A percentile compares a stretch with the other conserved stretches of the same genome.
These are phyloP conservation scores for Coracias cyanogaster DNA, from an alignment of 2,797 vertebrate genomes.

Conservation along the genomic window DNA sequence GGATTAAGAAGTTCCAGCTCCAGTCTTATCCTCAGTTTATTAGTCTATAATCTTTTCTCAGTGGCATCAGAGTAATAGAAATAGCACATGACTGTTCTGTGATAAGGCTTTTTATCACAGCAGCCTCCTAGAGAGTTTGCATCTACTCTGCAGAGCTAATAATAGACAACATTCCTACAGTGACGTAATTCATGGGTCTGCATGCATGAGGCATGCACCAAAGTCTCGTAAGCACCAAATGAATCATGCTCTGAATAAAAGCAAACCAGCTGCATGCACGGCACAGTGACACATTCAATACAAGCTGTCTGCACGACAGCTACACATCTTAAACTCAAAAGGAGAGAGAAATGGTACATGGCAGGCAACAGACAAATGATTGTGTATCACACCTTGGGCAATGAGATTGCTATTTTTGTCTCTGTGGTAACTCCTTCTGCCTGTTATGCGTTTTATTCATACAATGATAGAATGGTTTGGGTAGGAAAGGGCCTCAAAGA, in stretches of 20 bases:
- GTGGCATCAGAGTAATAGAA: background rate
- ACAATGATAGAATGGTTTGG: no score
- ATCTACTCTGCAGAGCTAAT: slow-evolving; percentile 14
- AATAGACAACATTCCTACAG: slow-evolving; percentile 20
- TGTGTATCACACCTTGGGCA: background rate
- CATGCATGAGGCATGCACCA: background rate
- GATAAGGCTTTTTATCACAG: slow-evolving; percentile 15
- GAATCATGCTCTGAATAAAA: background rate
- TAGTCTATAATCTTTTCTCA: background rate
- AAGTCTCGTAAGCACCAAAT: background rate
- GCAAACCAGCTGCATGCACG: background rate
- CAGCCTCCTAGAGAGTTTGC: background rate
- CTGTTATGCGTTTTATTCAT: background rate
- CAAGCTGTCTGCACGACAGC: background rate
- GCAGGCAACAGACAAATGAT: background rate
- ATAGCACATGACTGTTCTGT: background rate
- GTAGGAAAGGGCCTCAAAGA: no score
- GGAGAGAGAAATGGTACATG: background rate
- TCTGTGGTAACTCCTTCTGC: background rate
- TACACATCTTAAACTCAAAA: background rate
- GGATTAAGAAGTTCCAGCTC: background rate
- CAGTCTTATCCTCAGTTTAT: background rate
- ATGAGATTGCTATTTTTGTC: background rate
- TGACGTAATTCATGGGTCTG: background rate
- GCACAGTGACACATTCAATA: background rate